These are phyloP conservation scores for Acanthaster planci DNA, from an alignment of 35 echinoderm and acorn worm species.

Conservation along the genomic window DNA sequence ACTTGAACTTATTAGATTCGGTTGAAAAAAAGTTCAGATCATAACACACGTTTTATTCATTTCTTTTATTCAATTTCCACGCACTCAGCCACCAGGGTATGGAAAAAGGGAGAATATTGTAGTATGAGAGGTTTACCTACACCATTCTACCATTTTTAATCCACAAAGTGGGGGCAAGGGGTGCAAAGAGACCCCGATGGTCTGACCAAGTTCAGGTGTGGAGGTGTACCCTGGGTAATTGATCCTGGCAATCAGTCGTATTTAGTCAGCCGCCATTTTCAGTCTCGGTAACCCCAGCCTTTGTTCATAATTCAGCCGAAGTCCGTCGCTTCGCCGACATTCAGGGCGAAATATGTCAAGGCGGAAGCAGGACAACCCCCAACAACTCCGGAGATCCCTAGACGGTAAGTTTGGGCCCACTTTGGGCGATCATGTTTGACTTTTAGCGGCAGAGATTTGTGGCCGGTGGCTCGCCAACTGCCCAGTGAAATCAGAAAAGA, in stretches of 20 bases:
- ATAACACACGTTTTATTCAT: no score
- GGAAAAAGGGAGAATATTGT: no score
- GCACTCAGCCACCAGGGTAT: no score
- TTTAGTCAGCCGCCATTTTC: constrained; percentile 89
- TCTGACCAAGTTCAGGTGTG: constrained; percentile 65
- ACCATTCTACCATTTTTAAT: neutral
- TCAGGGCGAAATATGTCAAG: constrained; percentile 99
- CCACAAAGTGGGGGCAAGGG: neutral
- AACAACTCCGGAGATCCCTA: constrained; percentile 87
- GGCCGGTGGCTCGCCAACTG: constrained; percentile 21
- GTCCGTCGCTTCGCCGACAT: constrained; percentile 97
- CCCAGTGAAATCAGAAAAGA: neutral
- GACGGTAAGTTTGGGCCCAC: constrained; percentile 71
- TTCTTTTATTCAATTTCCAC: no score
- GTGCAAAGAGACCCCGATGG: neutral
- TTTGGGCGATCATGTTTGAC: constrained; percentile 15
- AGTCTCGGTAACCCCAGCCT: constrained; percentile 89
- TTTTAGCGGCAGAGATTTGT: constrained; percentile 1
- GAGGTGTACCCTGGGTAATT: constrained; percentile 74
- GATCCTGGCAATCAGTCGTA: constrained; percentile 34
- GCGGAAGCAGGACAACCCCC: constrained; percentile 99
- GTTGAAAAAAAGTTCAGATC: no score
- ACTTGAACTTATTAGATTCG: no score
- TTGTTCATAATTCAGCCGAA: constrained; percentile 88
- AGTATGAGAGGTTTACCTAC: no score